Conservation (phyloP, 2,888 invertebrate genomes). For the Tanypteryx hageni region DNA sequence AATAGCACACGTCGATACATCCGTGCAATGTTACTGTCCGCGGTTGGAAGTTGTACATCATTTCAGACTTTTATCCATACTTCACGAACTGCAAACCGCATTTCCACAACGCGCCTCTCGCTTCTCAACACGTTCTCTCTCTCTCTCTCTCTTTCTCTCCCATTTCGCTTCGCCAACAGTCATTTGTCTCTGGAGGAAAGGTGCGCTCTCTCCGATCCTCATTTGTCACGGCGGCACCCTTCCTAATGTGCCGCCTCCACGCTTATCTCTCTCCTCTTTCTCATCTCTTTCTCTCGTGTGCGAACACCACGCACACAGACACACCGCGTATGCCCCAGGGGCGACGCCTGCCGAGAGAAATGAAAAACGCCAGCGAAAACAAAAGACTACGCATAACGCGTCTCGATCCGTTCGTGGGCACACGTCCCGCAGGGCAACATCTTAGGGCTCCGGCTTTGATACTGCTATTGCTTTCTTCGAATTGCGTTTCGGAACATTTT, state of each 20-base stretch:
- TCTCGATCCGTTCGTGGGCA: neutral
- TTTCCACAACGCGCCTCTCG: neutral
- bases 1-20: conserved; percentile 9
- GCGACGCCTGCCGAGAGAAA: neutral
- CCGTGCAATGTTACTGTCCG: neutral
- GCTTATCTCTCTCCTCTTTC: neutral
- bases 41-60: conserved; percentile 32
- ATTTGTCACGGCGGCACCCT: conserved; percentile 51
- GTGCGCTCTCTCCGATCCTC: conserved; percentile 50
- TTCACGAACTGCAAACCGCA: conserved; percentile 8
- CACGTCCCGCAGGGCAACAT: neutral
- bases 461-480: too few relatives aligned
- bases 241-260: neutral
- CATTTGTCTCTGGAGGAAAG: conserved; percentile 58
- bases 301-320: too few relatives aligned
- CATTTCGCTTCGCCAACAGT: conserved; percentile 54
- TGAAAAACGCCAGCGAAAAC: neutral
- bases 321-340: neutral
- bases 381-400: neutral
- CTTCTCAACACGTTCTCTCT: conserved; percentile 2
- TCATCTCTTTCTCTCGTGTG: too few relatives aligned
- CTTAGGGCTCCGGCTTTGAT: too few relatives aligned
- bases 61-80: conserved; percentile 8
- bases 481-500: too few relatives aligned
- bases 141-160: neutral